These are phyloP conservation scores for Drosophila bifasciata DNA, from an alignment of 1,140 invertebrate genomes.

Conservation along the genomic window DNA sequence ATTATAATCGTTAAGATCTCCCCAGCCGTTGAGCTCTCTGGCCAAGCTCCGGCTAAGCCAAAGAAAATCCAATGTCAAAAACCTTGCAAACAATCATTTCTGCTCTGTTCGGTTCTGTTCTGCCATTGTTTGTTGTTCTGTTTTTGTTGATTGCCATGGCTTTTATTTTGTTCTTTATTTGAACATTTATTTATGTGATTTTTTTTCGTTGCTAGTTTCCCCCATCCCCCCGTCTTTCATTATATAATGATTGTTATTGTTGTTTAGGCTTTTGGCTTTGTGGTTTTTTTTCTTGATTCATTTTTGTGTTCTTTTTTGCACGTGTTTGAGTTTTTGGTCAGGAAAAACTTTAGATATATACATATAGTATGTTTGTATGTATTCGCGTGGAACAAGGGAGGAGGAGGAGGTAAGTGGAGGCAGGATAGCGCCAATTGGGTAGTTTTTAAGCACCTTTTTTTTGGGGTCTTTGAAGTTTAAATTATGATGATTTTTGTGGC, in stretches of 20 bases:
- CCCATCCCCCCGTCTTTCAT: constrained; percentile 24
- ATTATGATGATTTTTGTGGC: constrained; percentile 4
- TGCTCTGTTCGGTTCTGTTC: constrained; percentile 38
- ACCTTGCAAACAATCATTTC: constrained; percentile 49
- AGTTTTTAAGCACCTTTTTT: neutral
- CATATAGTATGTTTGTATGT: neutral
- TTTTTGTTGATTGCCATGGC: constrained; percentile 27
- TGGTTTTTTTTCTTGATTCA: constrained; percentile 23
- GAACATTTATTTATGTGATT: constrained; percentile 60
- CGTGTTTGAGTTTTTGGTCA: constrained; percentile 43
- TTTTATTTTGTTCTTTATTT: constrained; percentile 57
- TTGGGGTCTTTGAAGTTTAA: constrained; percentile 5
- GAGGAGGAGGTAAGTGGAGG: neutral
- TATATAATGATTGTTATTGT: constrained; percentile 70
- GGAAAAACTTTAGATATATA: constrained; percentile 26
- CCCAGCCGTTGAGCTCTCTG: constrained; percentile 46
- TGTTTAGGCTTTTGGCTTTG: constrained; percentile 41
- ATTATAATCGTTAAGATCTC: constrained; percentile 49
- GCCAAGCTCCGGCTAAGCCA: constrained; percentile 22
- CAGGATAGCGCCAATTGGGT: constrained; percentile 16
- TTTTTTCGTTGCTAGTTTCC: constrained; percentile 14
- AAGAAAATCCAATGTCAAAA: constrained; percentile 37
- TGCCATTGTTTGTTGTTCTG: constrained; percentile 45
- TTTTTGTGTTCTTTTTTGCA: constrained; percentile 42
- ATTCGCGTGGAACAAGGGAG: neutral